Percentiles rank a stretch among this genome's conserved stretches.
These are phyloP conservation scores for Drosophila elegans DNA, from an alignment of 1,140 invertebrate species.

Conservation along the genomic window DNA sequence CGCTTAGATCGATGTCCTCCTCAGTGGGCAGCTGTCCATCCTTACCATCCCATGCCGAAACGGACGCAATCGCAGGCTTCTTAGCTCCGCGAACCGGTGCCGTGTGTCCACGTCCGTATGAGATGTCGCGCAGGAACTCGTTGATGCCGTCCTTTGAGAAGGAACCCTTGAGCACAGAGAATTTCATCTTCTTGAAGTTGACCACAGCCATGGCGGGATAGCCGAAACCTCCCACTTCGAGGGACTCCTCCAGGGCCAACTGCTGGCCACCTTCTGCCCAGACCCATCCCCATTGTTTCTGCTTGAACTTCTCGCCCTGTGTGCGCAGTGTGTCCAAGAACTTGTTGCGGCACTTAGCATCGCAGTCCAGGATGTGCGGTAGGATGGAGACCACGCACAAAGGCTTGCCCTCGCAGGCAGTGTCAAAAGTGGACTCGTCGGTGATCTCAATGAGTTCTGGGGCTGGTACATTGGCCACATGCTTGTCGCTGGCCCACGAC, in stretches of 20 bases:
- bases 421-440: slow-evolving; percentile 88
- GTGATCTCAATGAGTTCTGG: slow-evolving; percentile 94
- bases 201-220: slow-evolving; percentile 98
- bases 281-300: slow-evolving; percentile 98
- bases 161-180: slow-evolving; percentile 95
- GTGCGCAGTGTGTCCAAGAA: slow-evolving; percentile 92
- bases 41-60: slow-evolving; percentile 98
- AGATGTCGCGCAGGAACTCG: slow-evolving; percentile 97
- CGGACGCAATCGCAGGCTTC: slow-evolving; percentile 91
- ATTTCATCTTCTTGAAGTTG: slow-evolving; percentile 99
- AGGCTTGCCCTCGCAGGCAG: slow-evolving; percentile 93
- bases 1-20: slow-evolving; percentile 97
- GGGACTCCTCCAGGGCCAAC: slow-evolving; percentile 91
- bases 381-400: slow-evolving; percentile 97
- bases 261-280: slow-evolving; percentile 97
- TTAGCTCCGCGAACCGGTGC: slow-evolving; percentile 94
- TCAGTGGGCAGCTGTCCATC: slow-evolving; percentile 95
- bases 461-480: slow-evolving; percentile 93
- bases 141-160: slow-evolving; percentile 98
- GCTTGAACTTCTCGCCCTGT: slow-evolving; percentile 96
- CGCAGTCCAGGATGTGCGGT: slow-evolving; percentile 99
- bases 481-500: slow-evolving; percentile 94
- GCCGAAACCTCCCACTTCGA: slow-evolving; percentile 97
- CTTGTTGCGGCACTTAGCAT: slow-evolving; percentile 95
- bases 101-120: slow-evolving; percentile 97